Conservation (phyloP, 2,113 vertebrate species). For the Neotragus pygmaeus region DNA sequence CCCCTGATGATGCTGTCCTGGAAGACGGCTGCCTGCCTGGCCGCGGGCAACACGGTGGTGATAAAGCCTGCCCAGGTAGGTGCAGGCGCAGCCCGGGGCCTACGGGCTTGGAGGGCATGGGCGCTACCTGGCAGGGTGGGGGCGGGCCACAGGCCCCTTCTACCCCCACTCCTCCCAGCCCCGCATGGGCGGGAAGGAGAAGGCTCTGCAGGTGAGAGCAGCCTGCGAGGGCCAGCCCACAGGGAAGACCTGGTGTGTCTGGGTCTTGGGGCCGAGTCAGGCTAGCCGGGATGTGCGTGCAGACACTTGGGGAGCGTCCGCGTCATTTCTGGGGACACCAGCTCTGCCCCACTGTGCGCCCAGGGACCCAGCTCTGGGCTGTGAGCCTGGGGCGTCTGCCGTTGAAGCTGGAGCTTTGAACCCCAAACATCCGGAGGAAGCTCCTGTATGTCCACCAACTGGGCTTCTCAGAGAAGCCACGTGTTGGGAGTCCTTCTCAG, state of each 20-base stretch:
- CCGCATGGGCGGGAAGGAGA: fast-evolving
- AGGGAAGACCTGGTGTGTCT: not conserved
- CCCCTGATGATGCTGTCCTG: conserved; percentile 93
- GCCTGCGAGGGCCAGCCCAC: fast-evolving
- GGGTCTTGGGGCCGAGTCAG: fast-evolving
- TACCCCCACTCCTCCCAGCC: not conserved
- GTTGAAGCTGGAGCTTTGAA: not conserved
- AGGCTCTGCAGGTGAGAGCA: not conserved
- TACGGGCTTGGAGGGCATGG: fast-evolving
- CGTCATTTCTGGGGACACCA: not conserved
- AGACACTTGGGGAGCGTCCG: not conserved
- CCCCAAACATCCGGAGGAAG: not conserved
- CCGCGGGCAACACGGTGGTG: conserved; percentile 89
- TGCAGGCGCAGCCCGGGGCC: not conserved
- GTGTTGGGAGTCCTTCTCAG: not conserved
- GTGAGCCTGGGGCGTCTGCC: not conserved
- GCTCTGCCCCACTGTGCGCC: not conserved
- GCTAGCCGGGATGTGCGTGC: fast-evolving
- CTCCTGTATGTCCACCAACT: not conserved
- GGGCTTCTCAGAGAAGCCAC: not conserved
- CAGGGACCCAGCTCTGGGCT: not conserved
- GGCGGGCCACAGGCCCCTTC: not conserved
- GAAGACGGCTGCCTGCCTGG: conserved; percentile 89
- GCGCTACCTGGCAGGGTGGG: not conserved
- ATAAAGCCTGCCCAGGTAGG: conserved; percentile 90